Conservation (phyloP, 2,113 vertebrate species). For the Hippoglossus stenolepis region DNA sequence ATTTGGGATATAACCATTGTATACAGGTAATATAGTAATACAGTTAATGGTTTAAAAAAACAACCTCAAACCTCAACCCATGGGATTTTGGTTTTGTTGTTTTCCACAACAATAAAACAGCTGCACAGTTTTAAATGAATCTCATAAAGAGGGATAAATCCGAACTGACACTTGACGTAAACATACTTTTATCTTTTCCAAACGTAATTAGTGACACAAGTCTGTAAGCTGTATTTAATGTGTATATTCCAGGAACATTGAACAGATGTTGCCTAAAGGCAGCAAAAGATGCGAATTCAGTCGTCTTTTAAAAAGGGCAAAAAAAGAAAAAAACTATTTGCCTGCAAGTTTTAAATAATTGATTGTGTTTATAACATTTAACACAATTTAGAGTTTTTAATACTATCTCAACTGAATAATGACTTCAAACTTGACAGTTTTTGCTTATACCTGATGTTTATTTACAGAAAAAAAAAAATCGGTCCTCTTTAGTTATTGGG, state of each 20-base stretch:
- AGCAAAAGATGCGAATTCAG: not conserved
- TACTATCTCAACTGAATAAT: too few relatives aligned
- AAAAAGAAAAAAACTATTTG: not conserved
- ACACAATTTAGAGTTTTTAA: too few relatives aligned
- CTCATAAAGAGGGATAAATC: not conserved
- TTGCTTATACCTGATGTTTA: too few relatives aligned
- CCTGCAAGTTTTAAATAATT: not conserved
- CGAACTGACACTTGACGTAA: too few relatives aligned
- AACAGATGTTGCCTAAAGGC: not conserved
- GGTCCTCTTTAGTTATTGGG: not conserved
- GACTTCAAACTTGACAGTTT: too few relatives aligned
- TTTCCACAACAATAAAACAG: not conserved
- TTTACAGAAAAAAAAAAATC: too few relatives aligned
- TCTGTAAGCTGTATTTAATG: too few relatives aligned
- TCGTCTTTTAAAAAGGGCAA: not conserved
- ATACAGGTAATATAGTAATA: too few relatives aligned
- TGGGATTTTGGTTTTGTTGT: not conserved
- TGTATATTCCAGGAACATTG: not conserved
- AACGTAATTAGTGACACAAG: not conserved
- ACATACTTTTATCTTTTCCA: not conserved
- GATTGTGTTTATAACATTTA: not conserved
- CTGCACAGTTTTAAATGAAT: not conserved
- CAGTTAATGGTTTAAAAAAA: not conserved
- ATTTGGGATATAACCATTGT: not conserved
- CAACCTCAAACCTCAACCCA: too few relatives aligned